phyloP scores from a whole-genome alignment of 2,113 vertebrate genomes.

The Lycocorax pyrrhopterus region DNA sequence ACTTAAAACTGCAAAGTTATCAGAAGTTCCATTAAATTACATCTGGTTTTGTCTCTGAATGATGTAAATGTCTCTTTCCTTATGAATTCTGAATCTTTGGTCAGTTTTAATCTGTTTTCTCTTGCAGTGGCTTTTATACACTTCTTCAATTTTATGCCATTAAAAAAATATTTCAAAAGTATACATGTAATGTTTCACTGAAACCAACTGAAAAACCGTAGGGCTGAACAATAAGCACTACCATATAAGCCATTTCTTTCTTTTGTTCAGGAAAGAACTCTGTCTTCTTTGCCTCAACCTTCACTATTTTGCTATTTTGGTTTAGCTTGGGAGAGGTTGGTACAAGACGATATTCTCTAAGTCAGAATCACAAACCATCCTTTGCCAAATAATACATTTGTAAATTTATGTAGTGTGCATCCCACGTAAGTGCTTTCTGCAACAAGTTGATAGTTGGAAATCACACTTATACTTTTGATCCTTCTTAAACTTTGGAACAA shows the following conservation, averaged over 20 bases:
- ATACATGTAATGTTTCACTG: not conserved
- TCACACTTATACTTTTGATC: not conserved
- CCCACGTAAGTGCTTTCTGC: not conserved
- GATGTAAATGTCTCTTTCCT: not conserved
- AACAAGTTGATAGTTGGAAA: not conserved
- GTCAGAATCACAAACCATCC: not conserved
- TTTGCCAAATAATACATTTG: not conserved
- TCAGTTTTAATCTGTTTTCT: not conserved
- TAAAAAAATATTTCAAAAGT: not conserved
- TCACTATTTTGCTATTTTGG: not conserved
- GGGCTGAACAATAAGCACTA: not conserved
- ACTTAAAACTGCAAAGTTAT: not conserved
- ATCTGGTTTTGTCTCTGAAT: not conserved
- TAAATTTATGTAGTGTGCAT: not conserved
- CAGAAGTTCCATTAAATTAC: conserved; percentile 14
- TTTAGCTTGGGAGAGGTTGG: not conserved
- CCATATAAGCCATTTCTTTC: not conserved
- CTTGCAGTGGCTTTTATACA: not conserved
- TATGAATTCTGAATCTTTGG: not conserved
- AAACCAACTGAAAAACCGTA: not conserved
- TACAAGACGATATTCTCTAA: not conserved
- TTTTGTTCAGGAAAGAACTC: not conserved
- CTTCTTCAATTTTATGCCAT: not conserved
- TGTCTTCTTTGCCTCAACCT: not conserved
- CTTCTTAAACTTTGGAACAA: not conserved